Evolutionary conservation across 2,113 vertebrate species (phyloP).

Genomic region (Solea solea): DNA sequence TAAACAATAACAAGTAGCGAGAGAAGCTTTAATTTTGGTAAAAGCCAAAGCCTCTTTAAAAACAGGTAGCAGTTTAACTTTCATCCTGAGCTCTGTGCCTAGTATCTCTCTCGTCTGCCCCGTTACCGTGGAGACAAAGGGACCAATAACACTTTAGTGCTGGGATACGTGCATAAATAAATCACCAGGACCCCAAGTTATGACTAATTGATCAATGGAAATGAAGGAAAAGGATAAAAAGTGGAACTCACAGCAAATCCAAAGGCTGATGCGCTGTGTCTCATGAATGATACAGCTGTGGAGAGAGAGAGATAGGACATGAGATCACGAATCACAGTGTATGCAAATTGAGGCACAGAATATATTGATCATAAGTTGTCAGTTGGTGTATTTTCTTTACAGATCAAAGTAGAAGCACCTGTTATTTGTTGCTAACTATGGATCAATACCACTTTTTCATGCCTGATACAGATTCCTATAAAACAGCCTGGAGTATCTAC

Average conservation of each 20-base stretch:
- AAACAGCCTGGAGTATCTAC: too few species aligned
- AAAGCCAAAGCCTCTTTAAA: slow-evolving; percentile 9
- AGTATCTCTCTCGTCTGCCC: slow-evolving; percentile 34
- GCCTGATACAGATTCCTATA: too few species aligned
- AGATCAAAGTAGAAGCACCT: too few species aligned
- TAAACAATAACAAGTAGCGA: not conserved
- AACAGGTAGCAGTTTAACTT: slow-evolving; percentile 33
- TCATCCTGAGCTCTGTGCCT: not conserved
- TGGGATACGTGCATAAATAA: slow-evolving; percentile 53
- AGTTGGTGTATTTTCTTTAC: too few species aligned
- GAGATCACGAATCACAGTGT: slow-evolving; percentile 14
- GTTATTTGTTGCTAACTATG: too few species aligned
- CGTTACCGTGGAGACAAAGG: slow-evolving; percentile 74
- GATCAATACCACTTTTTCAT: too few species aligned
- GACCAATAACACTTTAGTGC: slow-evolving; percentile 50
- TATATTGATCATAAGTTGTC: too few species aligned
- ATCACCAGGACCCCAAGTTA: slow-evolving; percentile 46
- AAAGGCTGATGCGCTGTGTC: slow-evolving; percentile 97
- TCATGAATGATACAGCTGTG: slow-evolving; percentile 96
- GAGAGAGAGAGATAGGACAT: slow-evolving; percentile 29
- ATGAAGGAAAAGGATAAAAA: slow-evolving; percentile 27
- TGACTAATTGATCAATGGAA: slow-evolving; percentile 68
- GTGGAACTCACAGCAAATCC: slow-evolving; percentile 97
- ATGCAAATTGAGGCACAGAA: too few species aligned
- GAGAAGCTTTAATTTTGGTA: not conserved